Evolutionary conservation across 2,797 vertebrate species (phyloP).

Genomic region (Discoglossus pictus): DNA sequence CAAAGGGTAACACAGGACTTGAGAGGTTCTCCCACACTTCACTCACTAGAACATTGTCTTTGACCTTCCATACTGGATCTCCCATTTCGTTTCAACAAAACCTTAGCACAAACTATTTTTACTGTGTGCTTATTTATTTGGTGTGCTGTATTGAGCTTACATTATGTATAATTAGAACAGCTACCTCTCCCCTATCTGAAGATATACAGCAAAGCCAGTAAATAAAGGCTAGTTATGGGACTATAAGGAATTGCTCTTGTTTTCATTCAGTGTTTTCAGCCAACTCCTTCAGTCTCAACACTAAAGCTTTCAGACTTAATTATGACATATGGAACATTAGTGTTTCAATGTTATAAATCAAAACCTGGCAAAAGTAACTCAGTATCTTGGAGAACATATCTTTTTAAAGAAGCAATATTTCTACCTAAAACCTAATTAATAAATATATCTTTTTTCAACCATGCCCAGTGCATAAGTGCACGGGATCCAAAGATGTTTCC

Average conservation of each 20-base stretch:
- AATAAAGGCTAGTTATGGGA: constrained; percentile 60
- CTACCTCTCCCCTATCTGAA: constrained; percentile 43
- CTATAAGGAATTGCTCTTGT: constrained; percentile 57
- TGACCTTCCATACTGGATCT: too few relatives aligned
- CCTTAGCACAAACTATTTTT: constrained; percentile 14
- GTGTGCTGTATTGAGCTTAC: constrained; percentile 46
- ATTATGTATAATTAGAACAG: constrained; percentile 58
- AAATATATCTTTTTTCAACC: too few relatives aligned
- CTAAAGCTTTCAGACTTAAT: constrained; percentile 63
- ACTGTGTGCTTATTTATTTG: constrained; percentile 53
- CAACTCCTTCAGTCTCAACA: constrained; percentile 56
- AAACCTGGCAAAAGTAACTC: constrained; percentile 53
- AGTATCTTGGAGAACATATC: constrained; percentile 48
- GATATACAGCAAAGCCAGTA: constrained; percentile 51
- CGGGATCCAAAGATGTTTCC: too few relatives aligned
- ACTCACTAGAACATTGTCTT: too few relatives aligned
- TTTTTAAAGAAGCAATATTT: constrained; percentile 50
- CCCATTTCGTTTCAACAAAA: too few relatives aligned
- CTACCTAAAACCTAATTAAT: constrained; percentile 44
- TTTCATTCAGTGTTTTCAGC: constrained; percentile 56
- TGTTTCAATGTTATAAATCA: constrained; percentile 57
- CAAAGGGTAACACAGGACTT: too few relatives aligned
- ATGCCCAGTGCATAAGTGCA: too few relatives aligned
- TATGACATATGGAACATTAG: constrained; percentile 61
- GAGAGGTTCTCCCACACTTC: too few relatives aligned